phyloP scores from a whole-genome alignment of 2,797 vertebrate species.

The Sebastes kiyomatsui region DNA sequence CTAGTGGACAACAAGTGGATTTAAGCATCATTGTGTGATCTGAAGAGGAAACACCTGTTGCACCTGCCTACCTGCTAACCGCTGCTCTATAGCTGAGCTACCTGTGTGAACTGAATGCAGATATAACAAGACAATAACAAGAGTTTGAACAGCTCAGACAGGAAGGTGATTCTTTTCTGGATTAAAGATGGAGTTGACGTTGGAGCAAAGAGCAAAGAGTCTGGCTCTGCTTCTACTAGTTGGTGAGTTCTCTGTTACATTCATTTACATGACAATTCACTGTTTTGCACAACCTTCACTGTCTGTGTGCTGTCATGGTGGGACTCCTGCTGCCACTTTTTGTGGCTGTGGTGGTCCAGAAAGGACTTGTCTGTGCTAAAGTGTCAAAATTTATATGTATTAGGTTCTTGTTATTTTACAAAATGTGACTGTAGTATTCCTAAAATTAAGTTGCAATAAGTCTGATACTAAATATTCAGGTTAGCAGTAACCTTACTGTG shows the following conservation, averaged over 20 bases:
- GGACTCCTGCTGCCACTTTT: not conserved
- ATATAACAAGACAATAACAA: not conserved
- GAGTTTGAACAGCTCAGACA: not conserved
- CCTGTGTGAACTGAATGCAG: not conserved
- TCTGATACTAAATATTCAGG: not conserved
- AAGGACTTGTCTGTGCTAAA: not conserved
- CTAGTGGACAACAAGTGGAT: not conserved
- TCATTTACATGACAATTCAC: not conserved
- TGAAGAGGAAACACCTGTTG: constrained; percentile 27
- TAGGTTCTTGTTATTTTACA: not conserved
- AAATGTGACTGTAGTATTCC: not conserved
- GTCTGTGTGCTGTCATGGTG: too few relatives aligned
- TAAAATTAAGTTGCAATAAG: not conserved
- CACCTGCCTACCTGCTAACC: not conserved
- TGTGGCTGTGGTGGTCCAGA: not conserved
- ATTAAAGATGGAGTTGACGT: constrained; percentile 40
- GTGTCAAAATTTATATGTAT: not conserved
- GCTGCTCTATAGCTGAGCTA: not conserved
- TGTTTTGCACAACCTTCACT: not conserved
- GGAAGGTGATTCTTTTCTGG: not conserved
- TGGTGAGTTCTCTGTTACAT: constrained; percentile 56
- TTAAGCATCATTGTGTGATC: not conserved
- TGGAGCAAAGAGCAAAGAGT: not conserved
- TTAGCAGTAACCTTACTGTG: not conserved
- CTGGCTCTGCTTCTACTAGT: constrained; percentile 40